Evolutionary conservation across 2,113 vertebrate species (phyloP), one percentile per base, ranked within the genome.

Genomic region (Paedocypris sp.): DNA sequence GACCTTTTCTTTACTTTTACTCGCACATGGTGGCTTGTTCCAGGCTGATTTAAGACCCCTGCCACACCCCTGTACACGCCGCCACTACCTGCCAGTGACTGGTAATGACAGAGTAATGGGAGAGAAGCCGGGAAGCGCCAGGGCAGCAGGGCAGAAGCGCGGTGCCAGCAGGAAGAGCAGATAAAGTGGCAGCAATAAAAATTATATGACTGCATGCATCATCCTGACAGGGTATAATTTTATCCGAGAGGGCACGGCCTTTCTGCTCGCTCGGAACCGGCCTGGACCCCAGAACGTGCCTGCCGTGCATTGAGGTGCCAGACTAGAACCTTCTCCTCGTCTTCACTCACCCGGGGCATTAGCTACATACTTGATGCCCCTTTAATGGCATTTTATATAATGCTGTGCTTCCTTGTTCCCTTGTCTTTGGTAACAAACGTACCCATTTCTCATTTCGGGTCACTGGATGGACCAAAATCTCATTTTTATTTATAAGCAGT

Each of bases 161-260:
- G 45, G 58, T 62, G 54, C 62, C 61, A 25, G 48, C 22, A 68
- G 64, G 60, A 68, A 63, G 66, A 47, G 53, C 63, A 63, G 69
- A 72, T 73, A 56, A 68, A 71, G 62, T 61, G 61, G 49, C 32
- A 45, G 62, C 62, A 72, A 66, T 74, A 66, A 67, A 74, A 70
- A 68, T 60, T 45, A 66, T 64, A 74, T 36, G 54, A 73, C 62
- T 62, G 32, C 68, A 69, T 71, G 54, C 63, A 77, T 75, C 67
- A 77, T 69, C 39, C 45, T 74, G 75, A 58, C 75, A 70, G 59
- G 13, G 9, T 71, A 33, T 67, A 51, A 77, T 72, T 75, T 73
- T 54, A 57, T 41, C 66, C 39, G 61, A 28, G 43, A 66, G 53
- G 50, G 52, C 62, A 68, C 33, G 65, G 54, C 29, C 67, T 57